A percentile compares a stretch with the other conserved stretches of the same genome.
Conservation (phyloP, 2,113 vertebrate species). For the Dasypus novemcinctus region DNA sequence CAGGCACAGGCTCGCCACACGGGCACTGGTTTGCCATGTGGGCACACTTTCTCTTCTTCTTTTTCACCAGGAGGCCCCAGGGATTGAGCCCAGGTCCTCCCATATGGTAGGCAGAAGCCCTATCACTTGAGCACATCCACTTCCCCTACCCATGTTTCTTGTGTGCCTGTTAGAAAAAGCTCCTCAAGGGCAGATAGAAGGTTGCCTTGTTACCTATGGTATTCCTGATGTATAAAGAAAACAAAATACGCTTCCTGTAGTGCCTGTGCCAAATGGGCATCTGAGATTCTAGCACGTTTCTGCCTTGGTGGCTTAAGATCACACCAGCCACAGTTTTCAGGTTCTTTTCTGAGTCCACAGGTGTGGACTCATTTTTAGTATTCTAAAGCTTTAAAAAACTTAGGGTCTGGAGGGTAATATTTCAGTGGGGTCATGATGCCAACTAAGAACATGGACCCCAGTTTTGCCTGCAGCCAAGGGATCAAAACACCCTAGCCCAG, state of each 20-base stretch:
- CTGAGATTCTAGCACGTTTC: neutral
- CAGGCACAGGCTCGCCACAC: too few species aligned
- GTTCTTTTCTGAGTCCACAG: neutral
- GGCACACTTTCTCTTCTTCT: too few species aligned
- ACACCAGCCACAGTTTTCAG: neutral
- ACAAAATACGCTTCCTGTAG: neutral
- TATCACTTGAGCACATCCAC: too few species aligned
- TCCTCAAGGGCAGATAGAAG: neutral
- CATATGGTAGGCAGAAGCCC: too few species aligned
- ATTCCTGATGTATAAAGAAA: too few species aligned
- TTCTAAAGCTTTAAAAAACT: neutral
- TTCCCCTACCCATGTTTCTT: neutral
- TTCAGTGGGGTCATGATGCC: neutral
- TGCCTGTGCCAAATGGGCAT: too few species aligned
- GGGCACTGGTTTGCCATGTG: too few species aligned
- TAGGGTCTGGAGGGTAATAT: neutral
- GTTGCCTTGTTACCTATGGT: rapidly evolving
- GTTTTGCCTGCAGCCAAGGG: neutral
- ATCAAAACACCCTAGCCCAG: neutral
- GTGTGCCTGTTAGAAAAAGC: neutral
- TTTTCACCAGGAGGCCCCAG: too few species aligned
- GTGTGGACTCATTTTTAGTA: neutral
- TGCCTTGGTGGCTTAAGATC: rapidly evolving
- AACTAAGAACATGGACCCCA: neutral
- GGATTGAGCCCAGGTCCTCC: too few species aligned